phyloP scores from a whole-genome alignment of 2,113 vertebrate genomes.

The Speoplatyrhinus poulsoni region DNA sequence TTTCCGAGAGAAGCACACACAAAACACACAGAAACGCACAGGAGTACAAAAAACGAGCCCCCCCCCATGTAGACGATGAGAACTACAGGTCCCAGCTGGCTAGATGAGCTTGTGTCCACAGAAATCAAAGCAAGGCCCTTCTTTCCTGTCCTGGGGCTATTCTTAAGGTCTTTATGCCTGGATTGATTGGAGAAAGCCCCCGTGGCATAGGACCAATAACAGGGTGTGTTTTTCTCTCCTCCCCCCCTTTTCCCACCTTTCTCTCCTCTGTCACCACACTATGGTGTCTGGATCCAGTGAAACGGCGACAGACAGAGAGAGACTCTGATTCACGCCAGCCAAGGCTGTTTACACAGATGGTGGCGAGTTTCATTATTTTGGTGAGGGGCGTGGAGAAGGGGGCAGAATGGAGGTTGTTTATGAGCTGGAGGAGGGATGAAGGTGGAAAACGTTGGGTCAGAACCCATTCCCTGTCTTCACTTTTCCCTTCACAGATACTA shows the following conservation, averaged over 20 bases:
- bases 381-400: slow-evolving; percentile 64
- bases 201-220: slow-evolving; percentile 49
- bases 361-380: slow-evolving; percentile 75
- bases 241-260: slow-evolving; percentile 12
- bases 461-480: slow-evolving; percentile 17
- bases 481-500: background rate
- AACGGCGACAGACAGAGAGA: slow-evolving; percentile 5
- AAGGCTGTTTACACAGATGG: slow-evolving; percentile 79
- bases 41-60: slow-evolving; percentile 41
- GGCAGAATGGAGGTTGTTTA: slow-evolving; percentile 65
- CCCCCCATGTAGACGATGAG: slow-evolving; percentile 44
- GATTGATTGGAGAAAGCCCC: slow-evolving; percentile 54
- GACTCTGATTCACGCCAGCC: slow-evolving; percentile 45
- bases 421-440: slow-evolving; percentile 51
- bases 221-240: slow-evolving; percentile 29
- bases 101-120: slow-evolving; percentile 46
- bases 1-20: slow-evolving; percentile 56
- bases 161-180: slow-evolving; percentile 60
- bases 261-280: slow-evolving; percentile 27
- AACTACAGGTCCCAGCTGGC: slow-evolving; percentile 28
- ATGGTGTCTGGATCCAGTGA: slow-evolving; percentile 15
- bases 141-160: slow-evolving; percentile 59
- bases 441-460: slow-evolving; percentile 43
- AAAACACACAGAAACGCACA: slow-evolving; percentile 33
- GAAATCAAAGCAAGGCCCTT: slow-evolving; percentile 60